Conservation (phyloP, 2,888 invertebrate species). For the Stenolophus ochropezus region DNA sequence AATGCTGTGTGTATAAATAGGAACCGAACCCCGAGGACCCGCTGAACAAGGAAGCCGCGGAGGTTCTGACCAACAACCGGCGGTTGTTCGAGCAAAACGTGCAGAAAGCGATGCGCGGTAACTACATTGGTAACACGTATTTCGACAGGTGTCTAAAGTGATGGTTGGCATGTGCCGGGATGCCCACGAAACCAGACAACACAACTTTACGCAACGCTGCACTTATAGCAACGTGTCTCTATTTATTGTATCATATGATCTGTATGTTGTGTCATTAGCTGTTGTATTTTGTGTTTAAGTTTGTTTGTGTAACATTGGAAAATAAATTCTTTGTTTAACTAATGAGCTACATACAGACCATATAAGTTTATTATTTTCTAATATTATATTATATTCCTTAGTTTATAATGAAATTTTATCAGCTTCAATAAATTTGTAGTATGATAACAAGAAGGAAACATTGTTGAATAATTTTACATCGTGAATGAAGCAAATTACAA, state of each 20-base stretch:
- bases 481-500: slow-evolving; percentile 6
- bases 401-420: slow-evolving; percentile 47
- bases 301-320: slow-evolving; percentile 13
- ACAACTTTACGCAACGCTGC: slow-evolving; percentile 50
- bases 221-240: slow-evolving; percentile 58
- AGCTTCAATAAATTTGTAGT: slow-evolving; percentile 52
- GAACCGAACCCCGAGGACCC: slow-evolving; percentile 99
- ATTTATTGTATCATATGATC: slow-evolving; percentile 60
- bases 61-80: slow-evolving; percentile 95
- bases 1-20: slow-evolving; percentile 72
- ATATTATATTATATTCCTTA: slow-evolving; percentile 52
- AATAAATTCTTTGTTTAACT: slow-evolving; percentile 35
- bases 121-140: slow-evolving; percentile 94
- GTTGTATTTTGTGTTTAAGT: slow-evolving; percentile 17
- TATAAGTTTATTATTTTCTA: slow-evolving; percentile 55
- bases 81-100: slow-evolving; percentile 97
- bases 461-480: slow-evolving; percentile 47
- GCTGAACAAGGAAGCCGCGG: slow-evolving; percentile 98
- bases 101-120: slow-evolving; percentile 96
- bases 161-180: slow-evolving; percentile 70
- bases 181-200: slow-evolving; percentile 50
- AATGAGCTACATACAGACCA: slow-evolving; percentile 49
- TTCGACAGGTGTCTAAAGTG: slow-evolving; percentile 98
- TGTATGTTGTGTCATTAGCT: slow-evolving; percentile 54
- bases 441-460: slow-evolving; percentile 13